phyloP scores from a whole-genome alignment of 2,797 vertebrate species.

The Anguilla obscura region DNA sequence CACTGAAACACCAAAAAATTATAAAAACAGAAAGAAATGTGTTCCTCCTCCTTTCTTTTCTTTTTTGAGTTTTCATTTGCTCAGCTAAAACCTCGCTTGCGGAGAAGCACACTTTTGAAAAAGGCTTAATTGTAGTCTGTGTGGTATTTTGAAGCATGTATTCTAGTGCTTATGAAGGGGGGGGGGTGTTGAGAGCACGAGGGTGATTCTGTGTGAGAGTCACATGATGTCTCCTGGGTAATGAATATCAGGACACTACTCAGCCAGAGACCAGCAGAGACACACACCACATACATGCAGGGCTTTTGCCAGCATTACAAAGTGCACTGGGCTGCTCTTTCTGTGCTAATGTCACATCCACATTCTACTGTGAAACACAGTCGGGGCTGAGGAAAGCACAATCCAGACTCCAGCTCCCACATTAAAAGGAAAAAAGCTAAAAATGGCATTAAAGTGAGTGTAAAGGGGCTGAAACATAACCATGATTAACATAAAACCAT shows the following conservation, averaged over 20 bases:
- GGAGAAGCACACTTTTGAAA: too few relatives aligned
- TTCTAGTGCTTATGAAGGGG: background rate
- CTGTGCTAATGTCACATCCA: background rate
- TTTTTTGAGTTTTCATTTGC: too few relatives aligned
- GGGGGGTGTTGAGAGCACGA: background rate
- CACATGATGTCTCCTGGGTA: constrained; percentile 3
- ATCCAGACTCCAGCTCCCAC: too few relatives aligned
- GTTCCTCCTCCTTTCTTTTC: too few relatives aligned
- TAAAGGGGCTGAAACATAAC: too few relatives aligned
- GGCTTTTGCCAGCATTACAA: background rate
- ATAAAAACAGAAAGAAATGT: too few relatives aligned
- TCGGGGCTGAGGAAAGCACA: too few relatives aligned
- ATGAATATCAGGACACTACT: background rate
- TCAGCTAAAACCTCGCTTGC: too few relatives aligned
- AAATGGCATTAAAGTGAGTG: too few relatives aligned
- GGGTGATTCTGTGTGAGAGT: background rate
- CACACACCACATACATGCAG: background rate
- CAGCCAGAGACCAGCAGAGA: background rate
- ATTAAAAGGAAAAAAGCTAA: too few relatives aligned
- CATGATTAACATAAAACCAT: too few relatives aligned
- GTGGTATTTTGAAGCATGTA: background rate
- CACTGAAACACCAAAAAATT: background rate
- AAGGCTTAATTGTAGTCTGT: background rate
- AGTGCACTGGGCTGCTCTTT: background rate
- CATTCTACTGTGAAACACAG: background rate